Percentiles rank a stretch among this genome's conserved stretches.
Conservation (phyloP, 2,113 vertebrate genomes). For the Sylvilagus bachmani region DNA sequence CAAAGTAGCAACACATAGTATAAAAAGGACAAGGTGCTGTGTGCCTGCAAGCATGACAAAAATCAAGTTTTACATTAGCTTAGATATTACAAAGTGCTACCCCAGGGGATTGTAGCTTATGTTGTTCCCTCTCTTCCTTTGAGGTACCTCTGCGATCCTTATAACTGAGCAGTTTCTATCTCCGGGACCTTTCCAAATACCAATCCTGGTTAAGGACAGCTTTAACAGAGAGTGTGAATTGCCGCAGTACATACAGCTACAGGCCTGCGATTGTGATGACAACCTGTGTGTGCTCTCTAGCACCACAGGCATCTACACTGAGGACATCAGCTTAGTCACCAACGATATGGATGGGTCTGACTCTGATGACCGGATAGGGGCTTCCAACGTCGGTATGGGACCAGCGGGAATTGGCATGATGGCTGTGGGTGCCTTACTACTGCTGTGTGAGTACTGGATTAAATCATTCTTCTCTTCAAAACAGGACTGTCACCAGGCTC, state of each 20-base stretch:
- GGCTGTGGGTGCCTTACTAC: conserved; percentile 36
- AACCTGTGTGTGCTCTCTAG: conserved; percentile 49
- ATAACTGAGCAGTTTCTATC: conserved; percentile 40
- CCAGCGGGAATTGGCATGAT: conserved; percentile 75
- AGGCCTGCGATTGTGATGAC: conserved; percentile 69
- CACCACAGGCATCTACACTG: not conserved
- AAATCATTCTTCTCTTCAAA: not conserved
- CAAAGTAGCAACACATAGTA: no score
- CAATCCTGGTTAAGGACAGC: conserved; percentile 77
- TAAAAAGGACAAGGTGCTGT: not conserved
- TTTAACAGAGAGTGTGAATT: conserved; percentile 65
- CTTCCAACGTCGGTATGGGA: conserved; percentile 76
- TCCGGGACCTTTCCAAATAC: conserved; percentile 36
- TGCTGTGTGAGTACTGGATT: conserved; percentile 75
- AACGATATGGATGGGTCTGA: not conserved
- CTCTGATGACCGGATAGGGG: conserved; percentile 11
- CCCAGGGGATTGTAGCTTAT: not conserved
- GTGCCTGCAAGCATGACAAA: not conserved
- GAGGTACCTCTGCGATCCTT: conserved; percentile 75
- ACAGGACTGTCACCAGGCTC: not conserved
- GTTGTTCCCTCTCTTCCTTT: conserved; percentile 39
- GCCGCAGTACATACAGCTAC: conserved; percentile 51
- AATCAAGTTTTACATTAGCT: not conserved
- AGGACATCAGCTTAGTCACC: not conserved
- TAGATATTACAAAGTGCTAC: not conserved